Evolutionary conservation across 2,888 invertebrate genomes (phyloP).

Genomic region (Clivina fossor): DNA sequence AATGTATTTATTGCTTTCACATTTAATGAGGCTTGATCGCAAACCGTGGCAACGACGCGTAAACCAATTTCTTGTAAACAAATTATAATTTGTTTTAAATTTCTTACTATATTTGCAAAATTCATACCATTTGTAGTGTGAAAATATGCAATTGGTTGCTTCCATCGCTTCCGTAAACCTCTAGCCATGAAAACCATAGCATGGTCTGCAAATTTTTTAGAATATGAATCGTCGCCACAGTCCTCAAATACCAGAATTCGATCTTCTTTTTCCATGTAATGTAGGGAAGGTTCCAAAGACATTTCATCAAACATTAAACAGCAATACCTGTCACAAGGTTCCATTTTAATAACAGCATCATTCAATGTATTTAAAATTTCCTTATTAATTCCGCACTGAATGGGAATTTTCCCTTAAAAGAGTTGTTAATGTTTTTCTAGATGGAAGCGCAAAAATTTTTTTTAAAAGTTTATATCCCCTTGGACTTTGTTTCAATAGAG

Average conservation of each 20-base stretch:
- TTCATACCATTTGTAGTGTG: slow-evolving; percentile 38
- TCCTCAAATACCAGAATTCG: slow-evolving; percentile 38
- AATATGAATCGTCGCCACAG: slow-evolving; percentile 29
- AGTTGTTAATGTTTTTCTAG: too few species aligned
- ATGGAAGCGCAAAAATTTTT: too few species aligned
- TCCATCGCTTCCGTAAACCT: slow-evolving; percentile 40
- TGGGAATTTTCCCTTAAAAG: slow-evolving; percentile 18
- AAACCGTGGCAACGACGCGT: slow-evolving; percentile 42
- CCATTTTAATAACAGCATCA: slow-evolving; percentile 10
- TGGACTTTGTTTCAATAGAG: too few species aligned
- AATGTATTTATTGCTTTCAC: too few species aligned
- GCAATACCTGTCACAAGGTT: slow-evolving; percentile 31
- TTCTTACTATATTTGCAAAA: slow-evolving; percentile 29
- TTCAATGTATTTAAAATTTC: slow-evolving; percentile 9
- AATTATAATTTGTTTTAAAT: slow-evolving; percentile 37
- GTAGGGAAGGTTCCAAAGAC: slow-evolving; percentile 27
- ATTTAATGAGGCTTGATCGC: slow-evolving; percentile 44
- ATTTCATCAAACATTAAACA: slow-evolving; percentile 41
- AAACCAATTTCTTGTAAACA: slow-evolving; percentile 37
- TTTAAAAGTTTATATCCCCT: too few species aligned
- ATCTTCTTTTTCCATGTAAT: slow-evolving; percentile 35
- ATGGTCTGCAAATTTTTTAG: slow-evolving; percentile 40
- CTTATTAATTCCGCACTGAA: slow-evolving; percentile 23
- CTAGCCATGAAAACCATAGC: slow-evolving; percentile 42
- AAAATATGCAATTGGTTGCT: slow-evolving; percentile 39